Evolutionary conservation across 1,140 invertebrate species (phyloP).

Genomic region (Sycophaga agraensis): DNA sequence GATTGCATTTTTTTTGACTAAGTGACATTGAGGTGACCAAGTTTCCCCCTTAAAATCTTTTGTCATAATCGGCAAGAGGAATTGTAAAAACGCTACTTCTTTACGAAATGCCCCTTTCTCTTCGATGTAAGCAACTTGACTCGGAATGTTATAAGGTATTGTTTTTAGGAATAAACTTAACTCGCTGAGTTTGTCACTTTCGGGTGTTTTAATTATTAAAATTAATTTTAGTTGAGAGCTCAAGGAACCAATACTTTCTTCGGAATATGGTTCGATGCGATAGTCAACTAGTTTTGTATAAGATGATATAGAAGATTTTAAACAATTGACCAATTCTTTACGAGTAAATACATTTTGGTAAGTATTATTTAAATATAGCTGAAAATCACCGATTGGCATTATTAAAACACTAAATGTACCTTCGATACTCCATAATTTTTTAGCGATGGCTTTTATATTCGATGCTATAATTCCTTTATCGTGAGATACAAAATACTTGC

Average conservation of each 20-base stretch:
- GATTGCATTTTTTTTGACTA: constrained; percentile 49
- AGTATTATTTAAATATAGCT: not conserved
- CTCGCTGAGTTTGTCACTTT: constrained; percentile 26
- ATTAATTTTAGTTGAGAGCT: constrained; percentile 52
- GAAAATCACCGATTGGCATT: not conserved
- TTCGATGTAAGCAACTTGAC: constrained; percentile 51
- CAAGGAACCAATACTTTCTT: constrained; percentile 56
- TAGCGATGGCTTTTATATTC: too few species aligned
- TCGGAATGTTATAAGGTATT: constrained; percentile 48
- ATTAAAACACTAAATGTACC: not conserved
- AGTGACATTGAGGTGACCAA: constrained; percentile 51
- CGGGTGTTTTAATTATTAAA: constrained; percentile 27
- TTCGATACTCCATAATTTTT: too few species aligned
- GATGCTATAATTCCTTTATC: too few species aligned
- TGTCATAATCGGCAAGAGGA: constrained; percentile 49
- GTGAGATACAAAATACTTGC: too few species aligned
- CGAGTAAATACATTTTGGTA: not conserved
- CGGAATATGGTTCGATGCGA: constrained; percentile 36
- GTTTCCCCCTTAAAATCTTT: constrained; percentile 36
- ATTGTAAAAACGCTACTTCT: constrained; percentile 53
- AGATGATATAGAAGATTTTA: constrained; percentile 15
- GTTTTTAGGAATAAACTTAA: constrained; percentile 58
- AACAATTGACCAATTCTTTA: constrained; percentile 22
- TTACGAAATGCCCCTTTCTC: constrained; percentile 57
- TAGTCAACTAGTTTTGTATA: constrained; percentile 35